Evolutionary conservation across 2,113 vertebrate genomes (phyloP).

Genomic region (Campylomormyrus tamandua): DNA sequence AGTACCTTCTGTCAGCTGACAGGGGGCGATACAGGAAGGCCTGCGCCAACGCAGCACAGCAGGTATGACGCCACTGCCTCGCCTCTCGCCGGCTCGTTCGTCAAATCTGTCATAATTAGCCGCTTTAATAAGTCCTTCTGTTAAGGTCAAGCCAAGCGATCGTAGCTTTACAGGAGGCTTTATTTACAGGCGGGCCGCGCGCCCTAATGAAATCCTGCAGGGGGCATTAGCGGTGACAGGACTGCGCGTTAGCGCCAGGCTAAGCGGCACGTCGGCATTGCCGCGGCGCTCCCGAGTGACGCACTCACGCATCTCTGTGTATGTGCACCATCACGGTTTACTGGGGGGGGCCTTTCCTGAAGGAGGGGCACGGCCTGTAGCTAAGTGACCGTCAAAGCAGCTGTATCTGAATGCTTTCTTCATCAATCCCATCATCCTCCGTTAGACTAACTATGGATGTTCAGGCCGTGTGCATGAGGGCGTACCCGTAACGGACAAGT

Average conservation of each 20-base stretch:
- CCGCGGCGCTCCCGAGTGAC: background rate
- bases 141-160: slow-evolving; percentile 13
- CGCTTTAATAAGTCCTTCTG: slow-evolving; percentile 18
- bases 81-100: background rate
- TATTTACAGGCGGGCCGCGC: slow-evolving; percentile 6
- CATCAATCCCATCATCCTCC: background rate
- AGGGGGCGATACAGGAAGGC: background rate
- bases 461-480: background rate
- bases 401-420: background rate
- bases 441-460: background rate
- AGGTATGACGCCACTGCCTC: background rate
- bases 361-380: background rate
- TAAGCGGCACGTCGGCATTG: background rate
- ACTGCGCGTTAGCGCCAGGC: background rate
- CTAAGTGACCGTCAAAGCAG: background rate
- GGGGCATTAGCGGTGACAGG: slow-evolving; percentile 15
- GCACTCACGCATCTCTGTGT: background rate
- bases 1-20: background rate
- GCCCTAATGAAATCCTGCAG: slow-evolving; percentile 13
- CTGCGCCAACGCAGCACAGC: background rate
- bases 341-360: background rate
- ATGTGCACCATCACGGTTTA: background rate
- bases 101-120: slow-evolving; percentile 23
- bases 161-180: background rate
- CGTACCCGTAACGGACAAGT: background rate